Conservation (phyloP, 2,797 vertebrate species). For the Bucorvus abyssinicus region DNA sequence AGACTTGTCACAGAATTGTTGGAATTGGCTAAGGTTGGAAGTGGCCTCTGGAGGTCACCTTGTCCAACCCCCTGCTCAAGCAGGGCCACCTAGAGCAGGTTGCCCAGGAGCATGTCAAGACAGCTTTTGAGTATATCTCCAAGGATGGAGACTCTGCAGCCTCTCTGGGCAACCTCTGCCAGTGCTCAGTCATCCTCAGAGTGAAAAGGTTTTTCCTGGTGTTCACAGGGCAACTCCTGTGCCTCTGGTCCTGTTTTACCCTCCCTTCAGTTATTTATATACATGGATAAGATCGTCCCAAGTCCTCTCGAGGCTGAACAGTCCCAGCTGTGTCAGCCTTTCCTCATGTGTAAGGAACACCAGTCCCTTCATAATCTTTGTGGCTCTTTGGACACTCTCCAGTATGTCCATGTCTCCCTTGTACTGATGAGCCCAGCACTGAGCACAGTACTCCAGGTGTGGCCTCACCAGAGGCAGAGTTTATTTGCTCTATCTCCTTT, state of each 20-base stretch:
- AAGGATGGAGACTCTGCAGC: neutral
- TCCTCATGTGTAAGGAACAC: rapidly evolving
- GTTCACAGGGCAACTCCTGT: neutral
- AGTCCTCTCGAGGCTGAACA: neutral
- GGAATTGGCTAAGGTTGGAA: neutral
- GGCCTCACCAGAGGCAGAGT: neutral
- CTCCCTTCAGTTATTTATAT: neutral
- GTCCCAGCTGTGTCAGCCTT: neutral
- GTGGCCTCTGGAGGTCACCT: neutral
- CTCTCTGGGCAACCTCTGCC: neutral
- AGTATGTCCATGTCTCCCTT: neutral
- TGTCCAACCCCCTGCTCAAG: neutral
- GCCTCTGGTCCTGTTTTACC: neutral
- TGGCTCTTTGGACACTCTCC: neutral
- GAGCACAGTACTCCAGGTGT: neutral
- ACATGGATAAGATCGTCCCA: neutral
- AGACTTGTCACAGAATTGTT: neutral
- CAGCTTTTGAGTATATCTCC: neutral
- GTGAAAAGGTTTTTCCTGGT: neutral
- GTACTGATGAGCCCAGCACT: neutral
- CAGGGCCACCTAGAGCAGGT: neutral
- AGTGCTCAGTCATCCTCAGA: neutral
- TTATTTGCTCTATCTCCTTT: neutral
- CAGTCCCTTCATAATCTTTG: neutral
- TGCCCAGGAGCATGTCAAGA: rapidly evolving